These are phyloP conservation scores for Xestia xanthographa DNA, from an alignment of 2,888 invertebrate genomes.

Conservation along the genomic window DNA sequence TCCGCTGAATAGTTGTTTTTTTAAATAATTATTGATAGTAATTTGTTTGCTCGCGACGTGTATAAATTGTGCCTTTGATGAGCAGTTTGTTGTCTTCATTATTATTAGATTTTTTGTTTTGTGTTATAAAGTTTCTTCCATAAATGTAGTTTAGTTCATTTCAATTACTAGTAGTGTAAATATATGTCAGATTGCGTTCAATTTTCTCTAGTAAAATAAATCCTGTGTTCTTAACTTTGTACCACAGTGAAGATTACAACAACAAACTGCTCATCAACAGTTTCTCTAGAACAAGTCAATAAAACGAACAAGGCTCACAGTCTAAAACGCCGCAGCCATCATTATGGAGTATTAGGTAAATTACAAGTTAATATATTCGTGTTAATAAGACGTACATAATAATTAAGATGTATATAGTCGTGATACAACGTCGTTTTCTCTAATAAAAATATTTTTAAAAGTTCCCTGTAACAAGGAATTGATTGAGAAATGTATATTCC, in stretches of 20 bases:
- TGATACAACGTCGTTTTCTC: slow-evolving; percentile 53
- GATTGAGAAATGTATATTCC: slow-evolving; percentile 73
- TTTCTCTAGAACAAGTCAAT: slow-evolving; percentile 63
- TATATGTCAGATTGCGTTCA: slow-evolving; percentile 7
- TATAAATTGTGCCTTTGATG: slow-evolving; percentile 35
- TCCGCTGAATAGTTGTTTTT: slow-evolving; percentile 39
- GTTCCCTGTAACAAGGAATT: slow-evolving; percentile 73
- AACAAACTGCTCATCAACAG: slow-evolving; percentile 35
- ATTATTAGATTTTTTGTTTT: slow-evolving; percentile 1
- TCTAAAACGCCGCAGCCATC: slow-evolving; percentile 58
- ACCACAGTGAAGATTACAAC: slow-evolving; percentile 16
- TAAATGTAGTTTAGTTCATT: slow-evolving; percentile 22
- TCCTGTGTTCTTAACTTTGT: slow-evolving; percentile 26
- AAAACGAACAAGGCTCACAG: slow-evolving; percentile 65
- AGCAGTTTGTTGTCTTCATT: slow-evolving; percentile 32
- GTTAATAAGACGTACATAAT: slow-evolving; percentile 67
- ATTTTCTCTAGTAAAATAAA: not conserved
- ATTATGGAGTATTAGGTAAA: slow-evolving; percentile 64
- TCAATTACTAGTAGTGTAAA: slow-evolving; percentile 21
- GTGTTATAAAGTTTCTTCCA: not conserved
- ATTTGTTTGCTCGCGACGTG: slow-evolving; percentile 53
- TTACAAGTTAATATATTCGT: slow-evolving; percentile 67
- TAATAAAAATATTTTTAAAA: slow-evolving; percentile 65
- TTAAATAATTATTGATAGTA: slow-evolving; percentile 13
- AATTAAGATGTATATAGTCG: slow-evolving; percentile 67